A percentile compares a stretch with the other conserved stretches of the same genome.
Conservation (phyloP, 2,113 vertebrate genomes). For the Actenoides lindsayi region DNA sequence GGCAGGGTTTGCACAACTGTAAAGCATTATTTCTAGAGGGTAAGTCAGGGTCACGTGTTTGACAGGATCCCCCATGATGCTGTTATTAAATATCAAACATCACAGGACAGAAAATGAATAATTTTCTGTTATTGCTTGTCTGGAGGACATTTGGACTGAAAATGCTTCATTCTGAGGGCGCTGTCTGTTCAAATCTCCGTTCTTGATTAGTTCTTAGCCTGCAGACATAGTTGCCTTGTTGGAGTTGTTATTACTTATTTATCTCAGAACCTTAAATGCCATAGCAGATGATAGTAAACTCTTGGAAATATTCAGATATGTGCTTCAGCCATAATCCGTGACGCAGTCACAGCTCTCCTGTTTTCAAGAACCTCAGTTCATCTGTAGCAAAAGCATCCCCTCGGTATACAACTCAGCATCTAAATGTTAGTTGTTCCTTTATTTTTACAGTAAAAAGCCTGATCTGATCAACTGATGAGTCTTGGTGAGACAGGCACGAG, state of each 20-base stretch:
- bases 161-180: neutral
- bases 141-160: neutral
- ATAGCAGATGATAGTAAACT: rapidly evolving
- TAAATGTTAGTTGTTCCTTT: neutral
- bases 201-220: neutral
- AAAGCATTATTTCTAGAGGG: neutral
- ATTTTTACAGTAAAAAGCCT: neutral
- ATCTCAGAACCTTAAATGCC: neutral
- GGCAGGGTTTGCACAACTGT: neutral
- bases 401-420: neutral
- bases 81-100: neutral
- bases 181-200: neutral
- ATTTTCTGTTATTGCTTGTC: neutral
- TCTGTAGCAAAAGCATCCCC: neutral
- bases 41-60: neutral
- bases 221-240: neutral
- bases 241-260: neutral
- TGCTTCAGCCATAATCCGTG: neutral
- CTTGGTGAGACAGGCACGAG: neutral
- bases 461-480: neutral
- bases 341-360: neutral
- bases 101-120: neutral
- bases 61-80: neutral
- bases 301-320: neutral
- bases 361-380: neutral